Evolutionary conservation across 2,888 invertebrate species (phyloP), one percentile per base, ranked within the genome.

Genomic region (Pristionchus japonicus): DNA sequence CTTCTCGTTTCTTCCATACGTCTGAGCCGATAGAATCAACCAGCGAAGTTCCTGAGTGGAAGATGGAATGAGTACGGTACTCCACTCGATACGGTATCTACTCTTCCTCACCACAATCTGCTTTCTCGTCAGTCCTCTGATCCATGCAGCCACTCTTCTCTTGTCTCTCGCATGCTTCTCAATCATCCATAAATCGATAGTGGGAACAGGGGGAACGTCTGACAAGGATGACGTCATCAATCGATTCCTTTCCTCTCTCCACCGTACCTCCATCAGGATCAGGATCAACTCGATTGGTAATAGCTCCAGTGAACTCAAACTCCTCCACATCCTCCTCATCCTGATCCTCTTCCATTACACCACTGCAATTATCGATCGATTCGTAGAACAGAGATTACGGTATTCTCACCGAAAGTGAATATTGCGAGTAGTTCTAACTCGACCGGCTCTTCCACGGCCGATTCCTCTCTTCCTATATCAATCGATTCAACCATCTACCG

Each of bases 11-110:
- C 87, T 77, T 61, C 92, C 92, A 77, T 90, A 92, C 0, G 92
- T 92, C 89, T 92, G 92, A 15, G 90, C 90, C 15, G 91, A 91
- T 11, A 90, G 90, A 34, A 92, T 57, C 27, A 92, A 88, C 74
- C 91, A 92, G 23, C 92, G 90, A 43, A 92, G 89, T 15, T 91
- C 90, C 90, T 90, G 70, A 86, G 83, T 7, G 37, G 27, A 17
- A 43, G 77, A 31, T 40, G 43, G 13, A 40, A 20, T 17, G 37
- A 23, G n/a, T 40, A 80, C 80, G 4, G 31, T 80, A 49, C 9
- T 80, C 77, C 37, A 27, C 43, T 83, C 34, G 15, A 9, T 34
- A 31, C 82, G 1, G 31, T 52, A 20, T 37, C n/a, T n/a, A n/a
- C n/a, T n/a, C n/a, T n/a, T n/a, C n/a, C 85, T 64, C 57, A 86